phyloP scores from a whole-genome alignment of 2,888 invertebrate species.

The Endotricha flammealis region DNA sequence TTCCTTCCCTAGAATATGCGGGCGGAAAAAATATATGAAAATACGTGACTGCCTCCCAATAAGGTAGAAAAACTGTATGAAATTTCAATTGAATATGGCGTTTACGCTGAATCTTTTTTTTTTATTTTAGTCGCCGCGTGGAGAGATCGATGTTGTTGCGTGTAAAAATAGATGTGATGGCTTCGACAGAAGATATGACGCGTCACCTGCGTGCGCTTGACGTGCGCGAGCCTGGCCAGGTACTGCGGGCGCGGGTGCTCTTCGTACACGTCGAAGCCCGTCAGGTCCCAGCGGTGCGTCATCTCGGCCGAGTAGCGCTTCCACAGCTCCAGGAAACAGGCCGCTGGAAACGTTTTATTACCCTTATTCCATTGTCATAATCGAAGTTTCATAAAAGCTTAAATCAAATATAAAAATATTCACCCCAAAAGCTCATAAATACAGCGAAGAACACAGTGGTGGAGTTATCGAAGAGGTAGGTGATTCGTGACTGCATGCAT shows the following conservation, averaged over 20 bases:
- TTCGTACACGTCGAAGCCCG: conserved; percentile 93
- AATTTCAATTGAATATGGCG: too few relatives aligned
- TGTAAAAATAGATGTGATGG: too few relatives aligned
- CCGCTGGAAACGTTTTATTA: conserved; percentile 68
- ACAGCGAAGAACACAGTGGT: conserved; percentile 96
- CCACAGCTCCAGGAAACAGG: conserved; percentile 96
- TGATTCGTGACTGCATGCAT: conserved; percentile 90
- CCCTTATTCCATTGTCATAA: not conserved
- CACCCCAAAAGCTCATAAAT: conserved; percentile 97
- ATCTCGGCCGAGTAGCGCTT: conserved; percentile 96
- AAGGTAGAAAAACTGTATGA: too few relatives aligned
- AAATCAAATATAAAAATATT: conserved; percentile 18
- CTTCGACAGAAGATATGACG: too few relatives aligned
- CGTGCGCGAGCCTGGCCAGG: conserved; percentile 87
- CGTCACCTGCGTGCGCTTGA: conserved; percentile 82
- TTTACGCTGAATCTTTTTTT: too few relatives aligned
- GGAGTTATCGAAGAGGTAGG: conserved; percentile 95
- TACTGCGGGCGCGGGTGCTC: conserved; percentile 97
- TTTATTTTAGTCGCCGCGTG: too few relatives aligned
- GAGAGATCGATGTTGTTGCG: too few relatives aligned
- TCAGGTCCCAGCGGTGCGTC: conserved; percentile 97
- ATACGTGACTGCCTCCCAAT: too few relatives aligned
- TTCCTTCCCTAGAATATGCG: too few relatives aligned
- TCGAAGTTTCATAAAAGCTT: not conserved
- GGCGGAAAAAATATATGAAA: too few relatives aligned